A percentile compares a stretch with the other conserved stretches of the same genome.
Evolutionary conservation across 2,797 vertebrate species (phyloP).

Genomic region (Tolypeutes matacus): DNA sequence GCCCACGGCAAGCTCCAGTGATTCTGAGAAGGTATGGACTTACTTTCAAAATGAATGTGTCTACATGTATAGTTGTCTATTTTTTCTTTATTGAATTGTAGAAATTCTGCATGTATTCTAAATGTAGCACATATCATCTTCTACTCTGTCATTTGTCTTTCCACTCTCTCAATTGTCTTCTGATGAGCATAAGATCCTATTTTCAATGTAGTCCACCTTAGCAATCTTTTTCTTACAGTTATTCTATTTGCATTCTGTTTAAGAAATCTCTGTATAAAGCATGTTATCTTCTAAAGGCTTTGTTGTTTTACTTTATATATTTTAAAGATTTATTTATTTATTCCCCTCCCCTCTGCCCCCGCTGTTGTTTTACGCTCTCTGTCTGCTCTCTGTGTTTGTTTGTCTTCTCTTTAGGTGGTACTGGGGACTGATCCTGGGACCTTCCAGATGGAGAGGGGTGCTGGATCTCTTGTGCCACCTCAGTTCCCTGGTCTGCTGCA

Average conservation of each 20-base stretch:
- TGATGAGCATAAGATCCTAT: not conserved
- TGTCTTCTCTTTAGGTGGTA: too few relatives aligned
- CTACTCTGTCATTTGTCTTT: not conserved
- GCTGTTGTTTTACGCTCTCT: too few relatives aligned
- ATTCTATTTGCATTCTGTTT: constrained; percentile 2
- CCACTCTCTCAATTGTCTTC: not conserved
- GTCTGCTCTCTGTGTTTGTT: too few relatives aligned
- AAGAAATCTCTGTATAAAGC: not conserved
- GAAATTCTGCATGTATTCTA: not conserved
- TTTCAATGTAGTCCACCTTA: not conserved
- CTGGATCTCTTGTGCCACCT: too few relatives aligned
- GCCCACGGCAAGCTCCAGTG: not conserved
- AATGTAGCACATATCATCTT: not conserved
- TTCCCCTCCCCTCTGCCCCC: too few relatives aligned
- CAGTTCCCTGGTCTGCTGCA: too few relatives aligned
- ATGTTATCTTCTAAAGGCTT: not conserved
- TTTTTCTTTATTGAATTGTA: not conserved
- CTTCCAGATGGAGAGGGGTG: too few relatives aligned
- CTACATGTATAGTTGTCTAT: not conserved
- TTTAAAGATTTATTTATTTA: too few relatives aligned
- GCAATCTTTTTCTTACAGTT: not conserved
- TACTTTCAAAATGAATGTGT: not conserved
- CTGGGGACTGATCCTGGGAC: too few relatives aligned
- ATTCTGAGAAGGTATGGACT: not conserved
- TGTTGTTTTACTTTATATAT: too few relatives aligned